Base-by-base conservation (phyloP, 2,113 vertebrate species). In the Chlorocebus sabaeus region DNA sequence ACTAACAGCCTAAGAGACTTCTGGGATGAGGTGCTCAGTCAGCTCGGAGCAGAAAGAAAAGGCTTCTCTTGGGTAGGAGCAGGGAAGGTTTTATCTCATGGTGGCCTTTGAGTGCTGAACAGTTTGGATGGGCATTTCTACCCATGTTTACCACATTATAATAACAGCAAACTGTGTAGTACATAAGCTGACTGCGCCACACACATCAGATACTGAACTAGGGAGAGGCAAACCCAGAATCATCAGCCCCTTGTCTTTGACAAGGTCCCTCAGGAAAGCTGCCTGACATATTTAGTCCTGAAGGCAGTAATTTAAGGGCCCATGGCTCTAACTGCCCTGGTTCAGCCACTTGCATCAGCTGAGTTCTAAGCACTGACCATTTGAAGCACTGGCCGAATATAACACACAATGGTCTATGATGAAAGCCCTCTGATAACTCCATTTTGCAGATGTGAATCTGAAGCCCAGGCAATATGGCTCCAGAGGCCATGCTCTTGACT, bases 291-390 rank as follows among this genome's bases (percentile, higher is more conserved):
- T 70, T 96, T 90, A 12, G 16, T 88, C 83, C 0, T 0, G 48
- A 96, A 97, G 73, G 92, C 81, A 84, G 90, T 96, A 95, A 97
- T 98, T 90, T 97, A 16, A 50, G 82, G 76, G 87, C 50, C 55
- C 81, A 90, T 18, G 73, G 93, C 96, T 67, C 80, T 96, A 92
- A 94, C 76, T 93, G 92, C 92, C 84, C 30, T 96, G 95, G 87
- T 94, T 97, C 50, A 35, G 48, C 84, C 57, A 48, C 88, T 94
- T 45, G 57, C 90, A 90, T 57, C 92, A 92, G 82, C 27, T 64
- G 27, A 64, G 61, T 64, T 64, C 27, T 64, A 6, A 64, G 61
- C 61, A 64, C 61, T 64, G 27, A 64, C 11, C 27, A 30, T 64
- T 64, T 11, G 13, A 64, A 64, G 43, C 27, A 2, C 0, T 8